These are phyloP conservation scores for Carollia perspicillata DNA, from an alignment of 2,113 vertebrate genomes.

Conservation along the genomic window DNA sequence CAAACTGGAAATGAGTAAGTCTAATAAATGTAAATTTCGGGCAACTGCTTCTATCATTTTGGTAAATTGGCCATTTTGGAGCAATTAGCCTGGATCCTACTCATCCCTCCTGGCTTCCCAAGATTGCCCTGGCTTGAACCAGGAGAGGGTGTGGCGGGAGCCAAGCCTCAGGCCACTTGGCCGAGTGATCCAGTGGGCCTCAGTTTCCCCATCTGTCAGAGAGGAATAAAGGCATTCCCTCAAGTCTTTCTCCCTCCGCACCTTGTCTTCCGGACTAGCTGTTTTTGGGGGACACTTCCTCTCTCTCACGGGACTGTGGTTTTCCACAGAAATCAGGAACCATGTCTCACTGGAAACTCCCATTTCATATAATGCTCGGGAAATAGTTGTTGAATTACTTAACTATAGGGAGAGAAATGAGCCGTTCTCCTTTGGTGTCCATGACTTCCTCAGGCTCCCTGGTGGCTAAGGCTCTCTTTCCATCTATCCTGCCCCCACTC, in stretches of 20 bases:
- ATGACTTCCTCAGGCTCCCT: not conserved
- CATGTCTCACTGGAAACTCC: not conserved
- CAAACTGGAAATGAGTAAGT: conserved; percentile 9
- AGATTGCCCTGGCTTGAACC: not conserved
- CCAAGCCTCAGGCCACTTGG: not conserved
- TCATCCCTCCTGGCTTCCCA: not conserved
- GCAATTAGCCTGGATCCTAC: not conserved
- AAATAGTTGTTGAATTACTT: not conserved
- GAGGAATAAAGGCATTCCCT: not conserved
- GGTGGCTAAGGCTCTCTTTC: not conserved
- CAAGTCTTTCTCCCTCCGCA: not conserved
- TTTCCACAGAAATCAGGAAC: not conserved
- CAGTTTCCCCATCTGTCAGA: not conserved
- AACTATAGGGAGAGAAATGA: not conserved
- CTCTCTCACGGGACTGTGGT: not conserved
- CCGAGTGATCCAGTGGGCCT: not conserved
- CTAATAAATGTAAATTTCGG: not conserved
- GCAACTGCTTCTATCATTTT: conserved; percentile 1
- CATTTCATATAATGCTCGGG: not conserved
- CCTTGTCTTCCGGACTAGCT: not conserved
- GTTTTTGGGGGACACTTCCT: not conserved
- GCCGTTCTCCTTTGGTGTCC: not conserved
- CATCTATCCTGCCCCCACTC: not conserved
- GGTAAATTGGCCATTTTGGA: conserved; percentile 3
- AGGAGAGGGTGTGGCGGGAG: not conserved